Evolutionary conservation across 1,140 invertebrate genomes (phyloP).

Genomic region (Harlomillsia oculata): DNA sequence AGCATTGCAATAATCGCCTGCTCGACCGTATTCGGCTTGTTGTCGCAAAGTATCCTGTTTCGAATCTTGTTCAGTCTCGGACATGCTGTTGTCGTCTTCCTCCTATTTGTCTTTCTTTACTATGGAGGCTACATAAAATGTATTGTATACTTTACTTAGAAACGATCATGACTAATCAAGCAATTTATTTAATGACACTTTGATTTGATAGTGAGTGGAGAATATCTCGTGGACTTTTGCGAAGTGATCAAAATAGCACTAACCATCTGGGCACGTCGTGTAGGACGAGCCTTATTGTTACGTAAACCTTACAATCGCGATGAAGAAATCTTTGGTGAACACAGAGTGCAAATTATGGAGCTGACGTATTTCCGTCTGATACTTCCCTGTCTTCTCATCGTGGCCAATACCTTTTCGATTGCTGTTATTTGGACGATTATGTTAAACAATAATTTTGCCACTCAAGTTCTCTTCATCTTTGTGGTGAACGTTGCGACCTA

Average conservation of each 20-base stretch:
- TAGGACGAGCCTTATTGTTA: no score
- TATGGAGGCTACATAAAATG: constrained; percentile 22
- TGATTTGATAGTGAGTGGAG: no score
- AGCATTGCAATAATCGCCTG: constrained; percentile 24
- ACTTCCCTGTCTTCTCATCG: no score
- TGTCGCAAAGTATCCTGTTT: constrained; percentile 24
- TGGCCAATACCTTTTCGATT: no score
- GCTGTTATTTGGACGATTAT: constrained; percentile 27
- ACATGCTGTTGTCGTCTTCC: constrained; percentile 14
- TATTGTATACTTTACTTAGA: neutral
- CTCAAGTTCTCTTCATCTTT: constrained; percentile 31
- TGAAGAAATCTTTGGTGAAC: no score
- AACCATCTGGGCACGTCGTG: no score
- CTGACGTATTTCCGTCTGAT: no score
- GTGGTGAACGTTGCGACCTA: constrained; percentile 26
- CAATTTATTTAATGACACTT: constrained; percentile 6
- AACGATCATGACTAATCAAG: neutral
- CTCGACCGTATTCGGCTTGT: constrained; percentile 27
- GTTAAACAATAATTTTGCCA: constrained; percentile 28
- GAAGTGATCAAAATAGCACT: no score
- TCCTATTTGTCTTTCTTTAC: constrained; percentile 19
- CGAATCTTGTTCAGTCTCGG: constrained; percentile 22
- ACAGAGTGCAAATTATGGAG: no score
- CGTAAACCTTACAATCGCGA: no score
- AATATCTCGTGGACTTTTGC: no score